Evolutionary conservation across 2,888 invertebrate species (phyloP).

Genomic region (Oligia strigilis): DNA sequence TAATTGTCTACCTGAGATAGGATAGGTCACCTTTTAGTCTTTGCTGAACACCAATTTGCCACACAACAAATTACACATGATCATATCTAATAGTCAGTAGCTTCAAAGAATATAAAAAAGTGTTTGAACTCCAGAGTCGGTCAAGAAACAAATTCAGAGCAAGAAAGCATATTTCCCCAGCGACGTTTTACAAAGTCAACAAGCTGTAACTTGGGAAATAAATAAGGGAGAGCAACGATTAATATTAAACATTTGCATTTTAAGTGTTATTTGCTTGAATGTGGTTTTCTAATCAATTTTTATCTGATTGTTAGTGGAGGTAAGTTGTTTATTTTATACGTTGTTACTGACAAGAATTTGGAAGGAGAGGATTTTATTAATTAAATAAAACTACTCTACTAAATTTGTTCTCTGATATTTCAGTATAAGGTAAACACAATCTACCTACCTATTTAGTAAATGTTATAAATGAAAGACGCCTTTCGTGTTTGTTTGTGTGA

Average conservation of each 20-base stretch:
- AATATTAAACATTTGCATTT: conserved; percentile 81
- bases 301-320: conserved; percentile 38
- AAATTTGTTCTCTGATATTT: too few species aligned
- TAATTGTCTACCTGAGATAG: not conserved
- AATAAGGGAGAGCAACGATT: conserved; percentile 84
- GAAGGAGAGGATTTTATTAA: not conserved
- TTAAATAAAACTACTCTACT: not conserved
- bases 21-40: not conserved
- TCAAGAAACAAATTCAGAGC: conserved; percentile 83
- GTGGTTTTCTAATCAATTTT: conserved; percentile 65
- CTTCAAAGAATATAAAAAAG: conserved; percentile 46
- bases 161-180: conserved; percentile 87
- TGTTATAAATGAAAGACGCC: too few species aligned
- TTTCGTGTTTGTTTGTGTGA: too few species aligned
- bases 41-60: not conserved
- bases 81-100: conserved; percentile 24
- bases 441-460: too few species aligned
- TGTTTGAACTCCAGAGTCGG: conserved; percentile 74
- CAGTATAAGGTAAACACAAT: too few species aligned
- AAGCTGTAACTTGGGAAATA: conserved; percentile 89
- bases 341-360: not conserved
- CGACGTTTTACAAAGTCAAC: conserved; percentile 88
- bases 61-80: not conserved
- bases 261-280: conserved; percentile 62
- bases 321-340: conserved; percentile 15